These are phyloP conservation scores for Sebastes miniatus DNA, from an alignment of 2,797 vertebrate species.

Conservation along the genomic window DNA sequence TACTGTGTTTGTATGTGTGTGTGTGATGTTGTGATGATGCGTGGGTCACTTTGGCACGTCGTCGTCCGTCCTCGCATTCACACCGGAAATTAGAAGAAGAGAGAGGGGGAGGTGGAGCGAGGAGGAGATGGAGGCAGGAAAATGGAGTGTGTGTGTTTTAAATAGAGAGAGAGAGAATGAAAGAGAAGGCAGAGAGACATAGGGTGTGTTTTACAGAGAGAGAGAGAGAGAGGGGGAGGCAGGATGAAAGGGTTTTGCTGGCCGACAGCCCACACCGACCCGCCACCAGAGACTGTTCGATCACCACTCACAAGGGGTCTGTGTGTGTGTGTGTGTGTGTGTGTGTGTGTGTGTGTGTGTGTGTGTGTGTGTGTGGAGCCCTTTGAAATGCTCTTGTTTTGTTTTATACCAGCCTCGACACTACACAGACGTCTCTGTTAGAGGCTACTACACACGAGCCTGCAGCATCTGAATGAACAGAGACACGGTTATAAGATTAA, in stretches of 20 bases:
- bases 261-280: conserved; percentile 38
- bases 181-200: conserved; percentile 1
- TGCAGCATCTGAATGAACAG: conserved; percentile 18
- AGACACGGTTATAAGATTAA: not conserved
- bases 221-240: not conserved
- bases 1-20: not conserved
- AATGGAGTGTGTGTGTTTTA: conserved; percentile 12
- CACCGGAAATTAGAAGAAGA: conserved; percentile 36
- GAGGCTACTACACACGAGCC: conserved; percentile 11
- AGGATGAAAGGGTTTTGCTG: conserved; percentile 52
- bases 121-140: conserved; percentile 5
- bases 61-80: conserved; percentile 16
- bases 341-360: conserved; percentile 41
- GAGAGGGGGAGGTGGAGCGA: not conserved
- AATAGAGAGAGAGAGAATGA: conserved; percentile 17
- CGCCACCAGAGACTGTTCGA: conserved; percentile 31
- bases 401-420: not conserved
- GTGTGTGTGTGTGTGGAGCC: conserved; percentile 31
- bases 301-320: conserved; percentile 35
- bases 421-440: conserved; percentile 46
- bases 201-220: not conserved
- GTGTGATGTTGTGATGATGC: conserved; percentile 17
- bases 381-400: conserved; percentile 29
- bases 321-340: conserved; percentile 47
- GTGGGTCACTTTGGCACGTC: conserved; percentile 20